Evolutionary conservation across 2,888 invertebrate genomes (phyloP).

Genomic region (Pheosia tremula): DNA sequence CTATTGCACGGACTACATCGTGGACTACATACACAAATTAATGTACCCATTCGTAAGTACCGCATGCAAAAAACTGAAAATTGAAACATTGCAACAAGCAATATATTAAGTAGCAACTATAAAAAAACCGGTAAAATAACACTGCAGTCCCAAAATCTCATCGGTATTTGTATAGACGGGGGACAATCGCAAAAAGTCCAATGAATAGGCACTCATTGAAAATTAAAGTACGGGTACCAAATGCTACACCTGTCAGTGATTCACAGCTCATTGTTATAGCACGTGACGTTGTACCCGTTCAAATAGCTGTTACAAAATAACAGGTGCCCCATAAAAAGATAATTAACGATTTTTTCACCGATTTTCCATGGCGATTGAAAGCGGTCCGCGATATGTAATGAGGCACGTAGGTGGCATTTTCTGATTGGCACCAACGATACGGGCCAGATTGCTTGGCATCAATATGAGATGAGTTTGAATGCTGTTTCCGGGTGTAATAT

Average conservation of each 20-base stretch:
- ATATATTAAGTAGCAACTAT: conserved; percentile 8
- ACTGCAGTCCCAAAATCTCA: conserved; percentile 27
- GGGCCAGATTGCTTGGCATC: not conserved
- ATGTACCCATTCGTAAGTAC: not conserved
- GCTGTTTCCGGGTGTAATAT: too few relatives aligned
- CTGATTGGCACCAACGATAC: not conserved
- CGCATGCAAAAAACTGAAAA: not conserved
- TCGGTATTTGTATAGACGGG: conserved; percentile 25
- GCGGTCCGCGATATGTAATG: not conserved
- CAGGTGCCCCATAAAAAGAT: conserved; percentile 32
- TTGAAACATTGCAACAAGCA: not conserved
- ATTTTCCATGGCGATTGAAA: conserved; percentile 23
- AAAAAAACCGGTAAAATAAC: conserved; percentile 10
- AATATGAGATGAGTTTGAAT: not conserved
- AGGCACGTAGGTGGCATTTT: not conserved
- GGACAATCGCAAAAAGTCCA: conserved; percentile 38
- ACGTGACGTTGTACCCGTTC: conserved; percentile 40
- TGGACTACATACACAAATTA: not conserved
- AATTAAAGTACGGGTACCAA: conserved; percentile 45
- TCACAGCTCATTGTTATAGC: conserved; percentile 38
- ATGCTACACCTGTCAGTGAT: conserved; percentile 43
- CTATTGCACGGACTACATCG: too few relatives aligned
- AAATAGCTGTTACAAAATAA: conserved; percentile 31
- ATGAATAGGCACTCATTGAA: conserved; percentile 44
- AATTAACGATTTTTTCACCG: conserved; percentile 35